Evolutionary conservation across 1,140 invertebrate species (phyloP), one percentile per base, ranked within the genome.

Genomic region (Anadara kagoshimensis): DNA sequence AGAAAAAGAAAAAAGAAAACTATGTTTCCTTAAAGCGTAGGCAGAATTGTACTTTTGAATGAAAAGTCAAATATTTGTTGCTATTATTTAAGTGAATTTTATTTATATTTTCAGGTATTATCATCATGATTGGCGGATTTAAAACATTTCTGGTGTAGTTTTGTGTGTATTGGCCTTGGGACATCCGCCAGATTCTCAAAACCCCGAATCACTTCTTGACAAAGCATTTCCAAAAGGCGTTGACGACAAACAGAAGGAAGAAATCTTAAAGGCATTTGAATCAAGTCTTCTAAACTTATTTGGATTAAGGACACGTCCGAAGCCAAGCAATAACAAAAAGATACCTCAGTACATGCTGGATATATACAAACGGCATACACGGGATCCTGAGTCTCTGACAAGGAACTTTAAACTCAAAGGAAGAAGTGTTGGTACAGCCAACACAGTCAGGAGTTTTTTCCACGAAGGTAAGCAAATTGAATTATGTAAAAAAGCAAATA

Each of bases 371-470:
- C 56, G 70, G 64, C 73, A 78, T 24, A 80, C 47, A 20, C 53
- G 61, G 45, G 58, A 77, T 49, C 53, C 66, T 22, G 75, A 74
- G 69, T 63, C 72, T 24, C 14, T 44, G 54, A 44, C 43, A 29
- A 68, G 66, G 16, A 77, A 63, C 54, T 58, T 78, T n/a, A 59
- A 78, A 26, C 54, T 71, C 14, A 73, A 66, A 68, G 74, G 78
- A 62, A 69, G 67, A 29, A 61, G 70, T 51, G 90, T 92, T 2
- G 56, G 65, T 70, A 92, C 92, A 66, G 94, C 95, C 70, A 97
- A 97, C 89, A 97, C 95, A 49, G 94, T 96, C 47, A 91, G 95
- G 78, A 95, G 94, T 88, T 97, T 95, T 90, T 91, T 92, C 79
- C 95, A 96, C 90, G 89, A 92, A 89, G 94, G 94, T 95, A 87